phyloP scores from a whole-genome alignment of 2,888 invertebrate genomes.

The Heteromurus nitidus region DNA sequence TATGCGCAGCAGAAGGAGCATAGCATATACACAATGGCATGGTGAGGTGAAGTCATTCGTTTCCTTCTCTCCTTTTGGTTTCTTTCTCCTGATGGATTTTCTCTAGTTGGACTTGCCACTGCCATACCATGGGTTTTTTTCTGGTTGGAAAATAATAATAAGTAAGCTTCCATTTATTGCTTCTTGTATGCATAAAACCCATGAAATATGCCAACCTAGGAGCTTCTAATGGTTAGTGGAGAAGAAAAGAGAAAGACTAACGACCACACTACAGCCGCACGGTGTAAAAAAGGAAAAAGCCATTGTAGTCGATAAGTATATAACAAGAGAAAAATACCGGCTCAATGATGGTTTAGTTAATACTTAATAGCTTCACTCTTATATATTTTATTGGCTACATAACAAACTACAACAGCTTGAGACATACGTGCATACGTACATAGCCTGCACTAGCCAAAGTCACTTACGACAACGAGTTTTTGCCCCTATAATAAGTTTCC shows the following conservation, averaged over 20 bases:
- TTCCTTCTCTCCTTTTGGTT: conserved; percentile 35
- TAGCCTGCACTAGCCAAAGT: conserved; percentile 4
- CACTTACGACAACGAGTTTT: no score
- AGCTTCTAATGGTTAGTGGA: conserved; percentile 16
- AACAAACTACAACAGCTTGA: not conserved
- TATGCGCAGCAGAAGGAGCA: conserved; percentile 17
- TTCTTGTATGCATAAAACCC: conserved; percentile 44
- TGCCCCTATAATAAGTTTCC: not conserved
- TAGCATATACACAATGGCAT: conserved; percentile 20
- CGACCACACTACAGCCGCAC: conserved; percentile 41
- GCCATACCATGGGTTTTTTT: conserved; percentile 30
- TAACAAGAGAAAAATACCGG: conserved; percentile 52
- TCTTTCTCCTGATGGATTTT: conserved; percentile 27
- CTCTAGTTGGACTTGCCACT: conserved; percentile 34
- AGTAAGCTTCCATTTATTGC: conserved; percentile 32
- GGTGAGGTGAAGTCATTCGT: conserved; percentile 52
- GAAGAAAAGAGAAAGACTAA: conserved; percentile 53
- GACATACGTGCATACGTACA: conserved; percentile 12
- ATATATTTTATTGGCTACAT: conserved; percentile 47
- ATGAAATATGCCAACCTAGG: conserved; percentile 51
- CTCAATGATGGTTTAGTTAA: conserved; percentile 60
- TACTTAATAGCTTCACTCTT: conserved; percentile 58
- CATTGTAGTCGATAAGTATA: conserved; percentile 56
- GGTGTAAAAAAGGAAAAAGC: conserved; percentile 42
- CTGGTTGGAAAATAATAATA: conserved; percentile 39